phyloP scores from a whole-genome alignment of 2,797 vertebrate genomes.

The Pempheris klunzingeri region DNA sequence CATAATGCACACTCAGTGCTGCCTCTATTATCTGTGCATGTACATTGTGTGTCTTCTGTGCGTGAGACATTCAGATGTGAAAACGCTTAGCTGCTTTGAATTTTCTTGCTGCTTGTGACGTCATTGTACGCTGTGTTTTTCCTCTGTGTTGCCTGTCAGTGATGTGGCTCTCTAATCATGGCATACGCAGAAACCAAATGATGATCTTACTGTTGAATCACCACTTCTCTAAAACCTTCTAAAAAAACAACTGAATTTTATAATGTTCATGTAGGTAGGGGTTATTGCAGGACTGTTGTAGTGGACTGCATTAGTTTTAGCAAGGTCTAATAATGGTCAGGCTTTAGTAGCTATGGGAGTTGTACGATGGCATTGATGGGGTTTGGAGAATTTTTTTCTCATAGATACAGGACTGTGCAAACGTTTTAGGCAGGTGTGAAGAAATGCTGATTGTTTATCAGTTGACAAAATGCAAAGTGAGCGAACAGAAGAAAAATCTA shows the following conservation, averaged over 20 bases:
- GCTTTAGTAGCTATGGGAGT: background rate
- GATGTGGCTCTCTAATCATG: background rate
- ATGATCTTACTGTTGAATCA: background rate
- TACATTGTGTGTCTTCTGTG: background rate
- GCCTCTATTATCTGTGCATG: slow-evolving; percentile 1
- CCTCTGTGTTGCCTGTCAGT: background rate
- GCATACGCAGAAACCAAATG: background rate
- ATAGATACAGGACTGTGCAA: background rate
- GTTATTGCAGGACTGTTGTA: background rate
- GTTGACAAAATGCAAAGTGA: too few species aligned
- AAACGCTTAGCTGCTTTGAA: background rate
- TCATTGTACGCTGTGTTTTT: background rate
- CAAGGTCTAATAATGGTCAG: background rate
- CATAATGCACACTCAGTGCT: background rate
- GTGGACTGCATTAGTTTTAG: background rate
- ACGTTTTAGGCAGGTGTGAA: too few species aligned
- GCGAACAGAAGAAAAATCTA: too few species aligned
- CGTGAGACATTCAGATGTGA: background rate
- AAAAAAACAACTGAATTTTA: background rate
- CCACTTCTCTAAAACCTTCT: background rate
- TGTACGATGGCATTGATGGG: background rate
- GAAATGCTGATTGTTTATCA: too few species aligned
- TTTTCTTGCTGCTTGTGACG: background rate
- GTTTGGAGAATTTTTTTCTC: background rate
- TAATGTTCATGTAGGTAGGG: background rate